These are phyloP conservation scores for Miltochrista miniata DNA, from an alignment of 2,888 invertebrate genomes.

Conservation along the genomic window DNA sequence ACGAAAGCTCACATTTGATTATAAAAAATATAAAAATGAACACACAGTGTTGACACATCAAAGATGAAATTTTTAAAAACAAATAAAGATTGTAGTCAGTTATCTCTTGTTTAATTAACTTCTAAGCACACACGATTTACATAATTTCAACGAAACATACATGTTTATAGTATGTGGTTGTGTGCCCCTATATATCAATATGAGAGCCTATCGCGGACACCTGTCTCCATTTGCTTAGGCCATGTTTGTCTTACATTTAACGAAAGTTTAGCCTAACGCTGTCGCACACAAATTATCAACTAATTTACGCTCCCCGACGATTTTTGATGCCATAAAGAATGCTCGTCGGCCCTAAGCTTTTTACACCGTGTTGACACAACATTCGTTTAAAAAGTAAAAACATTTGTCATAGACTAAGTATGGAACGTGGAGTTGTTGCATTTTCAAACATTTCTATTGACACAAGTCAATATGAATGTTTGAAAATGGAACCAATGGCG, in stretches of 20 bases:
- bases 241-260: slow-evolving; percentile 77
- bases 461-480: slow-evolving; percentile 29
- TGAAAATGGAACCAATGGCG: slow-evolving; percentile 32
- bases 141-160: slow-evolving; percentile 64
- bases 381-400: slow-evolving; percentile 33
- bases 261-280: slow-evolving; percentile 72
- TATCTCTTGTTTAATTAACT: slow-evolving; percentile 79
- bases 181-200: slow-evolving; percentile 72
- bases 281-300: slow-evolving; percentile 81
- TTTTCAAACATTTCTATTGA: slow-evolving; percentile 6
- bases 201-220: slow-evolving; percentile 68
- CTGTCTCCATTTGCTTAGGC: slow-evolving; percentile 82
- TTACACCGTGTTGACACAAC: slow-evolving; percentile 51
- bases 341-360: slow-evolving; percentile 62
- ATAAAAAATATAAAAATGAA: slow-evolving; percentile 21
- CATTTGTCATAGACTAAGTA: slow-evolving; percentile 29
- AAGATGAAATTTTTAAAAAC: slow-evolving; percentile 59
- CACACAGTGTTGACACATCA: slow-evolving; percentile 53
- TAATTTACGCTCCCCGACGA: slow-evolving; percentile 74
- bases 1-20: slow-evolving; percentile 24
- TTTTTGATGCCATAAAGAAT: slow-evolving; percentile 65
- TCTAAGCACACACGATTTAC: slow-evolving; percentile 72
- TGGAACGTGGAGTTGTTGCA: slow-evolving; percentile 24
- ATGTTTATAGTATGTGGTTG: slow-evolving; percentile 52
- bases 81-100: slow-evolving; percentile 68